Evolutionary conservation across 2,797 vertebrate species (phyloP).

Genomic region (Oryzias dopingdopingensis): DNA sequence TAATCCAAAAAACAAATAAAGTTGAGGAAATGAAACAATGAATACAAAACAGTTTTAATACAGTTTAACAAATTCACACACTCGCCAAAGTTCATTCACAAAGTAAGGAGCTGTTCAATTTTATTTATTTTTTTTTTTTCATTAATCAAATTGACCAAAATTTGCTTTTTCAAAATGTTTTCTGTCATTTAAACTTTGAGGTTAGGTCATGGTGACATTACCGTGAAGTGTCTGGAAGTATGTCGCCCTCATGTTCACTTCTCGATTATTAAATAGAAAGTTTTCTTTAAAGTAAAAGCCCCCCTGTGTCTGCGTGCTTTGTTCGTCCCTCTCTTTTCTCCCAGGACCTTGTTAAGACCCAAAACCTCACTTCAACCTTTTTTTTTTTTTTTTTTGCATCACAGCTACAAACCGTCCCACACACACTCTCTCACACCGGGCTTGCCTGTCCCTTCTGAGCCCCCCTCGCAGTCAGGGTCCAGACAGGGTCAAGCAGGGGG

Average conservation of each 20-base stretch:
- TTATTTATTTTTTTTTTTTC: no score
- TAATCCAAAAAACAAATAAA: no score
- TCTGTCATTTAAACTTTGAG: no score
- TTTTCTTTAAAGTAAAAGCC: constrained; percentile 38
- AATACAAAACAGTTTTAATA: no score
- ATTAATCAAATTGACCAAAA: no score
- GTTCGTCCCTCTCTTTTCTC: constrained; percentile 55
- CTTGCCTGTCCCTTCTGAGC: constrained; percentile 55
- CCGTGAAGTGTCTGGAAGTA: no score
- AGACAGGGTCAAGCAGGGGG: constrained; percentile 71
- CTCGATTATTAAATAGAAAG: constrained; percentile 14
- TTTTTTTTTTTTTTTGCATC: constrained; percentile 21
- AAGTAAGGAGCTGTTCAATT: no score
- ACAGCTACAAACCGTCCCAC: constrained; percentile 35
- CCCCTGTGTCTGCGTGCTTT: constrained; percentile 36
- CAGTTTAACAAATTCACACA: no score
- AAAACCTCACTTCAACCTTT: constrained; percentile 42
- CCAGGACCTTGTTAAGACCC: constrained; percentile 62
- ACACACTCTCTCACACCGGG: constrained; percentile 32
- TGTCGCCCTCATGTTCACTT: background rate
- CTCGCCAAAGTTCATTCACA: no score
- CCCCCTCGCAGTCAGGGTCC: constrained; percentile 64
- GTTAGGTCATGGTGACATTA: no score
- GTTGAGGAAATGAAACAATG: no score
- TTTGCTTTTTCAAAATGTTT: no score